Percentiles rank a stretch among this genome's conserved stretches.
Conservation (phyloP, 2,888 invertebrate genomes). For the Crioceris asparagi region DNA sequence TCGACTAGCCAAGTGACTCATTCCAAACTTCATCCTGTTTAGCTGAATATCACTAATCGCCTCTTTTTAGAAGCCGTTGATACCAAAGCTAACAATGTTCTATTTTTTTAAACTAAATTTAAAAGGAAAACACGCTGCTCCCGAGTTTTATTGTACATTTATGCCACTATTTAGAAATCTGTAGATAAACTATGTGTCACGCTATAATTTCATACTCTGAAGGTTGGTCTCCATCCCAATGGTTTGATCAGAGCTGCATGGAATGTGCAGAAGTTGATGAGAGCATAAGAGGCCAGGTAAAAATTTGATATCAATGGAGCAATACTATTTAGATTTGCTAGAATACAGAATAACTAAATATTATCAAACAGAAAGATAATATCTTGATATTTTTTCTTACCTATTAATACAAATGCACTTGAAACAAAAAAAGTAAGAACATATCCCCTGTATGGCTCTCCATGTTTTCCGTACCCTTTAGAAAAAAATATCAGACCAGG, state of each 20-base stretch:
- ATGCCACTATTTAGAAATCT: no score
- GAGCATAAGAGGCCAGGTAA: constrained; percentile 86
- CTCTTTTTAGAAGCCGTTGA: no score
- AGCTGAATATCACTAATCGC: no score
- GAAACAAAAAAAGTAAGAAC: constrained; percentile 84
- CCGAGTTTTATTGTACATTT: no score
- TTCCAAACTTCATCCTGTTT: no score
- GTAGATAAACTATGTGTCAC: no score
- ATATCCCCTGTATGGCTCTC: constrained; percentile 85
- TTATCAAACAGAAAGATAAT: no score
- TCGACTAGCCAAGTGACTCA: no score
- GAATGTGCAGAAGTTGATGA: constrained; percentile 93
- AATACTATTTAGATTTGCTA: constrained; percentile 79
- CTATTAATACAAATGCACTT: constrained; percentile 74
- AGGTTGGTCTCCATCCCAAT: constrained; percentile 83
- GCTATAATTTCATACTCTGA: constrained; percentile 70
- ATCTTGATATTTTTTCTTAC: constrained; percentile 39
- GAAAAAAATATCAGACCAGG: constrained; percentile 89
- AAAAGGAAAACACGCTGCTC: no score
- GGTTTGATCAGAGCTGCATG: constrained; percentile 84
- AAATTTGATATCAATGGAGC: constrained; percentile 93
- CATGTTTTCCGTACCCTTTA: constrained; percentile 75
- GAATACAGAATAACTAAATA: constrained; percentile 21
- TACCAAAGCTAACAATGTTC: no score
- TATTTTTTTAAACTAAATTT: no score